phyloP scores from a whole-genome alignment of 2,888 invertebrate species.

The Sabellastarte sp. region DNA sequence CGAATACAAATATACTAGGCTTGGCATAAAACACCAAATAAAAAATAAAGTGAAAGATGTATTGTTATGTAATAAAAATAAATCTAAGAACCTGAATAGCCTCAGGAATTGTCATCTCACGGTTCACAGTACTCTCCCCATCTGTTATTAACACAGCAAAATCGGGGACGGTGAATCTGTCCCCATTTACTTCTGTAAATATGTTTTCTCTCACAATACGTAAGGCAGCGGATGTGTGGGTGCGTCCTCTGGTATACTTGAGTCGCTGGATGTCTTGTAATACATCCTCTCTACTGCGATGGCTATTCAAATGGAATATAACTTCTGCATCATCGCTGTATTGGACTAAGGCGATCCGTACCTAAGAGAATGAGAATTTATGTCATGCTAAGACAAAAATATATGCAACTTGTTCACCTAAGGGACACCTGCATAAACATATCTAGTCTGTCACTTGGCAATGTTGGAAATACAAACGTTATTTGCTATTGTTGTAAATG shows the following conservation, averaged over 20 bases:
- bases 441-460: no score
- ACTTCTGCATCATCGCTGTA: neutral
- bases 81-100: constrained; percentile 3
- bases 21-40: no score
- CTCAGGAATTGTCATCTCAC: constrained; percentile 35
- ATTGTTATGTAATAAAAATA: no score
- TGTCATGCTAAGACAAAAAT: no score
- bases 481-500: no score
- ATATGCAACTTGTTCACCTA: no score
- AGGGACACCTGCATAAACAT: no score
- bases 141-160: constrained; percentile 40
- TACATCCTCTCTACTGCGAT: neutral
- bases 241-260: neutral
- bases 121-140: constrained; percentile 44
- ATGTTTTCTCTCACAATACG: constrained; percentile 5
- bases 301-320: neutral
- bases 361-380: no score
- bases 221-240: neutral
- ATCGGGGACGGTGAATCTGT: constrained; percentile 18
- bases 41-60: no score
- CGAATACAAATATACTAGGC: no score
- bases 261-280: neutral
- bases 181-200: constrained; percentile 22
- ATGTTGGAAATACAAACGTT: no score
- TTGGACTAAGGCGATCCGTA: neutral